These are phyloP conservation scores for Platypus cylindrus DNA, from an alignment of 2,888 invertebrate species.

Conservation along the genomic window DNA sequence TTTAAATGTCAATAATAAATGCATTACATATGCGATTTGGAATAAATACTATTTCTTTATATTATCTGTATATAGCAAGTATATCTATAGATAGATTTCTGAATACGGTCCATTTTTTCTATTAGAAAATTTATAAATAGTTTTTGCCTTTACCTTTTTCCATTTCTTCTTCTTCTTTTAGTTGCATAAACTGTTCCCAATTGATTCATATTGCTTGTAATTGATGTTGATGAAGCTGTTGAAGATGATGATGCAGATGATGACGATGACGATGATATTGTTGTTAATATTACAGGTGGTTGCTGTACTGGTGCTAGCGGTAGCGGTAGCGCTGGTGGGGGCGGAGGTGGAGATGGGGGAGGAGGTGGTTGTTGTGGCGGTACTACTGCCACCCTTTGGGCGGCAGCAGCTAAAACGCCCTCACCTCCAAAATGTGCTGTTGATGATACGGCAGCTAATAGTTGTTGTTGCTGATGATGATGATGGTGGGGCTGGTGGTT, in stretches of 20 bases:
- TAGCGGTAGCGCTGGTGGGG: constrained; percentile 21
- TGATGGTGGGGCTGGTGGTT: constrained; percentile 15
- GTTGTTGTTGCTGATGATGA: too few species aligned
- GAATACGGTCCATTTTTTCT: too few species aligned
- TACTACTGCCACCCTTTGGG: constrained; percentile 13
- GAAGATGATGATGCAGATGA: constrained; percentile 16
- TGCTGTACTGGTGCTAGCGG: constrained; percentile 5
- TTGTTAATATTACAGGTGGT: too few species aligned
- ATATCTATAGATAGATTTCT: too few species aligned
- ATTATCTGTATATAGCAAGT: too few species aligned
- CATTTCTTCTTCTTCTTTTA: constrained; percentile 86
- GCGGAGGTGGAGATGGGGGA: constrained; percentile 2
- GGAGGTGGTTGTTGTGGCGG: constrained; percentile 8
- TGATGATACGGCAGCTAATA: too few species aligned
- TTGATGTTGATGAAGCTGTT: constrained; percentile 23
- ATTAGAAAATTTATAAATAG: too few species aligned
- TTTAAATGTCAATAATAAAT: too few species aligned
- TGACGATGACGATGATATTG: too few species aligned
- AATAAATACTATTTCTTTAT: too few species aligned
- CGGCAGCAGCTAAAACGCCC: constrained; percentile 15
- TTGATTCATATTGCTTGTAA: constrained; percentile 56
- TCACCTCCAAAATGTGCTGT: constrained; percentile 22
- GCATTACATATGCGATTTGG: too few species aligned
- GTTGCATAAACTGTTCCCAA: constrained; percentile 95
- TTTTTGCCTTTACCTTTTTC: constrained; percentile 90